A percentile compares a stretch with the other conserved stretches of the same genome.
phyloP scores from a whole-genome alignment of 64 coral and sea anemone species.

The Dendronephthya gigantea region DNA sequence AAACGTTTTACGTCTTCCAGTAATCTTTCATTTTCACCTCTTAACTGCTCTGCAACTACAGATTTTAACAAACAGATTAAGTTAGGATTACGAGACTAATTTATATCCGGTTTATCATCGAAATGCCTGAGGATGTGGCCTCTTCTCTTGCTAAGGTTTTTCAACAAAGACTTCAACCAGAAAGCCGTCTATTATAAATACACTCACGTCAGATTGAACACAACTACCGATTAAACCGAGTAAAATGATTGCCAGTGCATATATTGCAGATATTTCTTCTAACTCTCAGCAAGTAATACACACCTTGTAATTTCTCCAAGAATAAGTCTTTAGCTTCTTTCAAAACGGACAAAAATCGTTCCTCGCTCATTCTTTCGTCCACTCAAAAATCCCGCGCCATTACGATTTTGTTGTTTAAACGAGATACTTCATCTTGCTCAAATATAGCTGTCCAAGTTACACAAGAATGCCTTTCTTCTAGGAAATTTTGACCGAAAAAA shows the following conservation, averaged over 20 bases:
- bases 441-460: background rate
- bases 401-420: background rate
- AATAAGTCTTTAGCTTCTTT: background rate
- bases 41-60: background rate
- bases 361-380: background rate
- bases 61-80: background rate
- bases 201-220: no score
- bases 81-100: background rate
- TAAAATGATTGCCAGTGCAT: background rate
- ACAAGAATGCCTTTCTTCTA: no score
- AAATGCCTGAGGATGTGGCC: no score
- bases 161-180: no score
- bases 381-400: background rate
- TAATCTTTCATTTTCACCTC: background rate
- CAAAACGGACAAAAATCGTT: background rate
- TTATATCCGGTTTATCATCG: no score
- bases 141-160: no score
- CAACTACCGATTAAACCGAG: background rate
- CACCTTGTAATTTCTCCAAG: background rate
- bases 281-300: background rate
- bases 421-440: background rate
- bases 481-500: no score
- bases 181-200: no score
- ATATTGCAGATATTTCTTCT: background rate
- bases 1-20: background rate